These are phyloP conservation scores for Drusus annulatus DNA, from an alignment of 1,140 invertebrate genomes.

Conservation along the genomic window DNA sequence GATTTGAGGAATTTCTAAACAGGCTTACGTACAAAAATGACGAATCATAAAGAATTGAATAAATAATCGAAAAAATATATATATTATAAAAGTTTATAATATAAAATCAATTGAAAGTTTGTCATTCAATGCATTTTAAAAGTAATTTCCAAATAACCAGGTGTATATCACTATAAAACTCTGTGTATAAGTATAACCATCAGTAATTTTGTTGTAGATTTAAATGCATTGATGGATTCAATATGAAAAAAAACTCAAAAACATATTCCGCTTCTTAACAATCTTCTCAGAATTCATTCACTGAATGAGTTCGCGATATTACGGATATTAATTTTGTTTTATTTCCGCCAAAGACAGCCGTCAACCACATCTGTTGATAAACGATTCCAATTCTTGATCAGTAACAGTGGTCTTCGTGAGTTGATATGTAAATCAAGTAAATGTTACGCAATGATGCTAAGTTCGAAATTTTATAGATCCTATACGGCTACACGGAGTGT, in stretches of 20 bases:
- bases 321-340: too few species aligned
- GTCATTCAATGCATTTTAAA: constrained; percentile 13
- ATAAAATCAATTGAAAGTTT: not conserved
- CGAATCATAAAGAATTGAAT: constrained; percentile 1
- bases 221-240: constrained; percentile 12
- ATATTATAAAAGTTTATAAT: constrained; percentile 6
- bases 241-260: constrained; percentile 14
- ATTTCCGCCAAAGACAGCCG: too few species aligned
- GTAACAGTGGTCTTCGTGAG: not conserved
- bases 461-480: too few species aligned
- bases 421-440: constrained; percentile 12
- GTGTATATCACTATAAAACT: constrained; percentile 24
- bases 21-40: not conserved
- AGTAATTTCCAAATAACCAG: not conserved
- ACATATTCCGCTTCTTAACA: too few species aligned
- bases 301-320: too few species aligned
- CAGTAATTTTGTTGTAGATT: constrained; percentile 19
- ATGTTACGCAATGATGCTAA: too few species aligned
- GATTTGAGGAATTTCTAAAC: not conserved
- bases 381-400: too few species aligned
- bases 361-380: too few species aligned
- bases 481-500: too few species aligned
- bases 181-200: constrained; percentile 27
- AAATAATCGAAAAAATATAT: constrained; percentile 22
- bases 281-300: too few species aligned